Conservation (phyloP, 2,113 vertebrate species). For the Setophaga petechia region DNA sequence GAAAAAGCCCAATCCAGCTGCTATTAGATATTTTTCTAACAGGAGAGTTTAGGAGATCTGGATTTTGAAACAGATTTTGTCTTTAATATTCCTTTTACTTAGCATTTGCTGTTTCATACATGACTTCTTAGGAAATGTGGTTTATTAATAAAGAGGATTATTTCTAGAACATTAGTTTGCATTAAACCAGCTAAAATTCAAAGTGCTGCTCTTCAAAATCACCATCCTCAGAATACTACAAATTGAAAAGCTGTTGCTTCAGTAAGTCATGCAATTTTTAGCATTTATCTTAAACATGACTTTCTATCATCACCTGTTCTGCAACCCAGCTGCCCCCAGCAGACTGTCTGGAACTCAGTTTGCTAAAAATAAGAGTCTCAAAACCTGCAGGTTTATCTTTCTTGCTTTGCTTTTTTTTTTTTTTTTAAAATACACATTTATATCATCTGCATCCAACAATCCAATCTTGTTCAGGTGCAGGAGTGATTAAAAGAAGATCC, state of each 20-base stretch:
- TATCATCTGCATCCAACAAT: not conserved
- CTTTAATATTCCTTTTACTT: conserved; percentile 13
- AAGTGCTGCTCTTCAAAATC: not conserved
- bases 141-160: conserved; percentile 29
- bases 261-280: not conserved
- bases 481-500: not conserved
- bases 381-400: not conserved
- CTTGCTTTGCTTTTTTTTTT: not conserved
- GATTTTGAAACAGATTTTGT: not conserved
- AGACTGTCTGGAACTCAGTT: not conserved
- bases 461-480: not conserved
- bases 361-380: not conserved
- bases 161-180: conserved; percentile 17
- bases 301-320: not conserved
- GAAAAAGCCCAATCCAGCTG: not conserved
- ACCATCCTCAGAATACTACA: not conserved
- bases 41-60: not conserved
- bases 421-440: not conserved
- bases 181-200: conserved; percentile 3
- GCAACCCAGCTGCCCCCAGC: not conserved
- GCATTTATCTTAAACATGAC: not conserved
- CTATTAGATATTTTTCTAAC: not conserved
- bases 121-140: not conserved
- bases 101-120: conserved; percentile 9
- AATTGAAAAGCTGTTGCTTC: not conserved